These are phyloP conservation scores for Platalea minor DNA, from an alignment of 2,797 vertebrate species.

Conservation along the genomic window DNA sequence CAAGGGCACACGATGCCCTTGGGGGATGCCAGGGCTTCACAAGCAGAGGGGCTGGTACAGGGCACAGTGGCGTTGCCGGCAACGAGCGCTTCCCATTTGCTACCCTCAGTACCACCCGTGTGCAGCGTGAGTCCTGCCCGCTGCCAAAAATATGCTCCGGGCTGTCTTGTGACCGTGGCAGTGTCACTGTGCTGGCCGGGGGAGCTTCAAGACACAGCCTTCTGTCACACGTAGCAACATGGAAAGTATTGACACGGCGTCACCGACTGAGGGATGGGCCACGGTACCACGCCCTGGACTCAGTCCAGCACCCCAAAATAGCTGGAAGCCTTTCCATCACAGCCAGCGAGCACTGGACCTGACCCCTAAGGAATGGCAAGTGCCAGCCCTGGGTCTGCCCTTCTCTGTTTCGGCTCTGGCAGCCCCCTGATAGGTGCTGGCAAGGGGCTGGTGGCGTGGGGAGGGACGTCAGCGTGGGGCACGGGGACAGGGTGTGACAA, in stretches of 20 bases:
- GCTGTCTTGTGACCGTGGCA: not conserved
- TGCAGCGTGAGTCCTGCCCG: not conserved
- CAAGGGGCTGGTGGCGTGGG: accelerated
- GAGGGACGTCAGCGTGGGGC: not conserved
- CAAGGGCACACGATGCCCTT: not conserved
- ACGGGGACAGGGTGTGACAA: not conserved
- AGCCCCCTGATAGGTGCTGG: not conserved
- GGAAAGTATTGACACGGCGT: not conserved
- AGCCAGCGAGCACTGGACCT: accelerated
- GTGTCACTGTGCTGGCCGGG: not conserved
- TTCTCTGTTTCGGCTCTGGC: accelerated
- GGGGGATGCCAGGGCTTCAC: not conserved
- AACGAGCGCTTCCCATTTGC: not conserved
- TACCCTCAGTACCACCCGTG: not conserved
- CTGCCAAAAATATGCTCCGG: not conserved
- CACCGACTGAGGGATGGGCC: not conserved
- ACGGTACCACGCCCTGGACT: accelerated
- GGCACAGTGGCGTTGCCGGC: not conserved
- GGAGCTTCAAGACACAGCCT: not conserved
- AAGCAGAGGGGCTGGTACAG: not conserved
- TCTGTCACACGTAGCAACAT: not conserved
- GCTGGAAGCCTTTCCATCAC: not conserved
- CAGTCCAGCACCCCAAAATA: not conserved
- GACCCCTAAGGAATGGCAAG: not conserved
- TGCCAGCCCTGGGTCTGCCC: not conserved